Evolutionary conservation across 23 tunicate species (phyloP).

Genomic region (Ascidia mentula): DNA sequence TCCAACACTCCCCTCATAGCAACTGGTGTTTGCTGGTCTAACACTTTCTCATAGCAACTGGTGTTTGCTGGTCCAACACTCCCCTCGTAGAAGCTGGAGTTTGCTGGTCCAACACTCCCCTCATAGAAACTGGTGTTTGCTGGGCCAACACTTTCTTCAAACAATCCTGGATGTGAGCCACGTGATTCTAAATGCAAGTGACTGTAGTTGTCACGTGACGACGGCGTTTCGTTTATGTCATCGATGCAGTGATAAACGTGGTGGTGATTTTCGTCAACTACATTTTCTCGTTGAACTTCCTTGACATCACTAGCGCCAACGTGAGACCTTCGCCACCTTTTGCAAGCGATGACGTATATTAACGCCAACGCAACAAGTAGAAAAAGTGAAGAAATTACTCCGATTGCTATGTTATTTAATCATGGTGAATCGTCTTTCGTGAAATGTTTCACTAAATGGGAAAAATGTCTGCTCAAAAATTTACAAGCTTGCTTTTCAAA

Average conservation of each 20-base stretch:
- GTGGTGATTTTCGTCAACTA: neutral
- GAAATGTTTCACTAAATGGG: no score
- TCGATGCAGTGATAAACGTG: constrained; percentile 2
- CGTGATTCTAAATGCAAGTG: no score
- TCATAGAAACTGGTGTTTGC: neutral
- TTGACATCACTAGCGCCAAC: neutral
- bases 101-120: no score
- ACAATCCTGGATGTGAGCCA: neutral
- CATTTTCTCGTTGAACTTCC: no score
- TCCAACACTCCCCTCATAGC: no score
- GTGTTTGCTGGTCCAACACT: no score
- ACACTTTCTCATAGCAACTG: no score
- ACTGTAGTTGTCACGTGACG: neutral
- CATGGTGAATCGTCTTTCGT: no score
- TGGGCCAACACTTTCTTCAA: neutral
- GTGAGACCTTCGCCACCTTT: neutral
- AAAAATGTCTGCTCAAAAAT: no score
- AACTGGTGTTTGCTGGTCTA: no score
- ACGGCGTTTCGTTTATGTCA: neutral
- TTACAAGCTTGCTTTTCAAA: no score
- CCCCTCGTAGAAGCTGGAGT: no score
- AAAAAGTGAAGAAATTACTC: neutral
- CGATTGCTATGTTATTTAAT: neutral
- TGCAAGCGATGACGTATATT: neutral
- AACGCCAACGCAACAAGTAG: neutral